These are phyloP conservation scores for Spheniscus humboldti DNA, from an alignment of 2,797 vertebrate species.

Conservation along the genomic window DNA sequence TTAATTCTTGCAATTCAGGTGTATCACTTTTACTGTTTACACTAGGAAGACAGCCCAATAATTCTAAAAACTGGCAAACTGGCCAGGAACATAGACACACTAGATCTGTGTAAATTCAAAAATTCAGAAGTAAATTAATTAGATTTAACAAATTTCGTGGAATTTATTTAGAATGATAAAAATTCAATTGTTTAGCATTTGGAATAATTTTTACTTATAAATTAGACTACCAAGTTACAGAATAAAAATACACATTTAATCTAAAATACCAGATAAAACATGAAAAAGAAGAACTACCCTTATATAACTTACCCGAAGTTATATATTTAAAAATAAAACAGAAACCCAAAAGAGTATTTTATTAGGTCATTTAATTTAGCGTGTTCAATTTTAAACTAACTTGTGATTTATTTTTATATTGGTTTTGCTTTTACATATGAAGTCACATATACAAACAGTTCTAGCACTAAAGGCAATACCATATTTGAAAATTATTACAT, in stretches of 20 bases:
- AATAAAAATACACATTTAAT: background rate
- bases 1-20: background rate
- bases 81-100: background rate
- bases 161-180: background rate
- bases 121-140: background rate
- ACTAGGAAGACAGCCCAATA: background rate
- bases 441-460: slow-evolving; percentile 25
- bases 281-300: background rate
- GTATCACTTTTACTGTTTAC: background rate
- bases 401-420: slow-evolving; percentile 28
- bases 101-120: background rate
- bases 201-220: background rate
- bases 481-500: slow-evolving; percentile 29
- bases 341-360: background rate
- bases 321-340: background rate
- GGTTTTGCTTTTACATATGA: slow-evolving; percentile 28
- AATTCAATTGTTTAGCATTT: background rate
- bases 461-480: slow-evolving; percentile 8
- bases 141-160: background rate
- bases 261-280: background rate
- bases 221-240: background rate
- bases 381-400: slow-evolving; percentile 10
- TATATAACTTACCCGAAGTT: background rate
- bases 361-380: slow-evolving; percentile 33
- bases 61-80: background rate